Evolutionary conservation across 2,888 invertebrate genomes (phyloP).

Genomic region (Sinohyriopsis cumingii): DNA sequence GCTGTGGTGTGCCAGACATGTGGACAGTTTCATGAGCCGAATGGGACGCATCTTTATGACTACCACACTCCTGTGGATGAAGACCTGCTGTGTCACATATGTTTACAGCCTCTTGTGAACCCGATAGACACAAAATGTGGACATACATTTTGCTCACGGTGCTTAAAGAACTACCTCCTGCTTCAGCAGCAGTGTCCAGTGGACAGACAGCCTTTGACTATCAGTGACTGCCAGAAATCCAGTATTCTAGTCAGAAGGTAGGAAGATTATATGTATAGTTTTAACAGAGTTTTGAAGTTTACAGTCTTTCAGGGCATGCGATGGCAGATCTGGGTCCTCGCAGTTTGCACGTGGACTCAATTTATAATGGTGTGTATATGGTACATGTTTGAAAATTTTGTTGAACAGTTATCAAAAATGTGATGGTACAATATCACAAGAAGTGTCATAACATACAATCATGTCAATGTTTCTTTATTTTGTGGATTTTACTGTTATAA

Average conservation of each 20-base stretch:
- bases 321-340: too few species aligned
- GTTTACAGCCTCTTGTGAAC: conserved; percentile 73
- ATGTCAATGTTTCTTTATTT: too few species aligned
- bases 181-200: conserved; percentile 72
- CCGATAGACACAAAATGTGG: conserved; percentile 72
- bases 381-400: too few species aligned
- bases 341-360: too few species aligned
- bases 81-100: conserved; percentile 73
- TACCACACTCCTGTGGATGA: conserved; percentile 73
- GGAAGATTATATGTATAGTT: conserved; percentile 17
- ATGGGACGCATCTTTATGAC: conserved; percentile 72
- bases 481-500: too few species aligned
- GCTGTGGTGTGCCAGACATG: conserved; percentile 62
- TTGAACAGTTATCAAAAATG: too few species aligned
- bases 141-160: conserved; percentile 69
- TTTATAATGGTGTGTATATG: too few species aligned
- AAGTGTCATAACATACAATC: too few species aligned
- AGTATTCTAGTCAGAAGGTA: conserved; percentile 73
- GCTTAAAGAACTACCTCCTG: conserved; percentile 68
- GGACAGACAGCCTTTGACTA: conserved; percentile 69
- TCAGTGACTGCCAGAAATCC: conserved; percentile 70
- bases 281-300: too few species aligned
- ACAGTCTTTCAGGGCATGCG: too few species aligned
- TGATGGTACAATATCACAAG: too few species aligned
- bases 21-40: conserved; percentile 66